Conservation (phyloP, 2,797 vertebrate species). For the Tapirus indicus region DNA sequence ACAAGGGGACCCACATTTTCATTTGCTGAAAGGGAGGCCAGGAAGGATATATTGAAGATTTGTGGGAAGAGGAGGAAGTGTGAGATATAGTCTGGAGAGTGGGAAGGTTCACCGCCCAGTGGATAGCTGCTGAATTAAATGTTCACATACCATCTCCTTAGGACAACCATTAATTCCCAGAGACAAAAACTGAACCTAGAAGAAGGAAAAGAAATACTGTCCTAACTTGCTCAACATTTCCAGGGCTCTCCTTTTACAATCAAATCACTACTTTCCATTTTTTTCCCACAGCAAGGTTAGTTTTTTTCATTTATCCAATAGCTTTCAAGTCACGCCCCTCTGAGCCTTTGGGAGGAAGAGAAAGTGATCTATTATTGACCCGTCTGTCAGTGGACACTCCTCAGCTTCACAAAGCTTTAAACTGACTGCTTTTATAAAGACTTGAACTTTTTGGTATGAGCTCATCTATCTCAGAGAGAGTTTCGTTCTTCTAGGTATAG, state of each 20-base stretch:
- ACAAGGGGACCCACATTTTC: neutral
- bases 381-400: neutral
- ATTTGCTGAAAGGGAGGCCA: neutral
- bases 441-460: neutral
- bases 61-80: neutral
- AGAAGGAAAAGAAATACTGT: neutral
- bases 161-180: neutral
- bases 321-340: neutral
- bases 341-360: neutral
- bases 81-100: neutral
- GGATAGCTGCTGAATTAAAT: neutral
- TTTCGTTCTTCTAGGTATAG: neutral
- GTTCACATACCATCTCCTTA: neutral
- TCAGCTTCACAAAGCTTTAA: neutral
- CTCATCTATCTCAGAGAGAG: neutral
- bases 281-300: neutral
- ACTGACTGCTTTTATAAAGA: neutral
- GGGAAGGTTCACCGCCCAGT: too few relatives aligned
- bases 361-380: neutral
- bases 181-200: neutral
- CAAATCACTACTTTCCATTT: neutral
- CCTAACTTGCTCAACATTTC: neutral
- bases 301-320: neutral
- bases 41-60: neutral
- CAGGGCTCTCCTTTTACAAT: neutral